phyloP scores from a whole-genome alignment of 2,113 vertebrate genomes.

The Balaenoptera acutorostrata region DNA sequence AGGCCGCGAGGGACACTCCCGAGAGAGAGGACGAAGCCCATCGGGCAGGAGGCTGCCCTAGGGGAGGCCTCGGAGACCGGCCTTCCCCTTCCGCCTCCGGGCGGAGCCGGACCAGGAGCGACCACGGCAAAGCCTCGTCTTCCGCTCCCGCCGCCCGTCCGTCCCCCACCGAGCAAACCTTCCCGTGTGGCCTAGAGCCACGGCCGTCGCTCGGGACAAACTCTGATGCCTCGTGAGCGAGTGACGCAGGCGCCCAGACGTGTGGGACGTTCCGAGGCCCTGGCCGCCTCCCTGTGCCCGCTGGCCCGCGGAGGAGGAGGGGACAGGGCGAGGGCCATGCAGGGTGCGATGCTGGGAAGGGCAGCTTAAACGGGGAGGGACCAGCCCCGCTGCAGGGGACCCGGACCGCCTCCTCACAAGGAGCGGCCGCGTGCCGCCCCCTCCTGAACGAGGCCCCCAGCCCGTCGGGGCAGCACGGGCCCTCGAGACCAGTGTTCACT shows the following conservation, averaged over 20 bases:
- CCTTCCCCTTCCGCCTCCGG: neutral
- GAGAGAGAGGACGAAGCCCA: neutral
- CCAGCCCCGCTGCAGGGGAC: neutral
- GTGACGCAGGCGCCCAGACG: neutral
- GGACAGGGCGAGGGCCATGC: neutral
- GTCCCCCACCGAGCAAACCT: neutral
- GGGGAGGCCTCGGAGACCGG: neutral
- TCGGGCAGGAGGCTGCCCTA: neutral
- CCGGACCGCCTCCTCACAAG: neutral
- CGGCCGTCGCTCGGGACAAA: neutral
- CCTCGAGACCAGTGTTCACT: neutral
- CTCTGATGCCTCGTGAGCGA: neutral
- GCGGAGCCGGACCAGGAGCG: neutral
- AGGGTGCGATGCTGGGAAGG: neutral
- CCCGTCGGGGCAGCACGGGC: accelerated
- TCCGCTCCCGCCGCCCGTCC: neutral
- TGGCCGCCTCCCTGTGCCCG: neutral
- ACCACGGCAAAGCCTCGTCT: neutral
- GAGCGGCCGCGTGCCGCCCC: neutral
- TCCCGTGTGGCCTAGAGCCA: neutral
- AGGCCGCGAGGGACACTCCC: accelerated
- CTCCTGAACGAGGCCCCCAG: neutral
- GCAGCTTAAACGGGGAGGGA: neutral
- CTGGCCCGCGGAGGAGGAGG: accelerated
- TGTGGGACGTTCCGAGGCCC: neutral